Base-by-base conservation (phyloP, 2,888 invertebrate species). In the Dichetophora obliterata region DNA sequence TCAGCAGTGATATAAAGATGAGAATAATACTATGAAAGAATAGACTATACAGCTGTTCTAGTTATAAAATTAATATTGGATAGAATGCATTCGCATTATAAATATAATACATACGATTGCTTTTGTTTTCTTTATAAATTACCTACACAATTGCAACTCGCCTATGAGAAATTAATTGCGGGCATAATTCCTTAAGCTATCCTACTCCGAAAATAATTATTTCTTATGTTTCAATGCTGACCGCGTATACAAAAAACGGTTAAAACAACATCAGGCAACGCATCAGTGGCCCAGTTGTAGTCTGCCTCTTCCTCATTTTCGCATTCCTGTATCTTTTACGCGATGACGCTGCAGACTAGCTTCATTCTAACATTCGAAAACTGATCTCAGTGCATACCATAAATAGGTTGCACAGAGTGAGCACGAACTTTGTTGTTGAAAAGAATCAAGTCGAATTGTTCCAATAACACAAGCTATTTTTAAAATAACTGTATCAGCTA, bases 201-300 rank as follows among this genome's bases (percentile, higher is more conserved):
- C 57, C 50, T 48, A 50, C 48, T 31, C 68, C 22, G 27, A n/a
- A 11, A 63, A n/a, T 48, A 66, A 66, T 66, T 22, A 68, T 68
- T 50, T 68, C 50, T 68, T 50, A n/a, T 31, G 63, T 34, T 68
- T 48, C 50, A 48, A 68, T 50, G 68, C 50, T 50, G 50, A 6
- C 50, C 68, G 50, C 27, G 6, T 24, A 48, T 27, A 68, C 50
- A 50, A n/a, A 50, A 50, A 68, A 50, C 68, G 50, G 68, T 68
- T 68, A 68, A 68, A 43, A 68, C 50, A 68, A 68, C 68, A 6
- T 11, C 48, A 68, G 50, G 11, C 22, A 68, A 50, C 68, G 50
- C 68, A 68, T 68, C 27, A 27, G 22, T 68, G 68, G n/a, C 68
- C 68, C 27, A 68, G 14, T 68, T 68, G 50, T 50, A 22, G 48